These are phyloP conservation scores for Aplochiton taeniatus DNA, from an alignment of 2,797 vertebrate genomes.

Conservation along the genomic window DNA sequence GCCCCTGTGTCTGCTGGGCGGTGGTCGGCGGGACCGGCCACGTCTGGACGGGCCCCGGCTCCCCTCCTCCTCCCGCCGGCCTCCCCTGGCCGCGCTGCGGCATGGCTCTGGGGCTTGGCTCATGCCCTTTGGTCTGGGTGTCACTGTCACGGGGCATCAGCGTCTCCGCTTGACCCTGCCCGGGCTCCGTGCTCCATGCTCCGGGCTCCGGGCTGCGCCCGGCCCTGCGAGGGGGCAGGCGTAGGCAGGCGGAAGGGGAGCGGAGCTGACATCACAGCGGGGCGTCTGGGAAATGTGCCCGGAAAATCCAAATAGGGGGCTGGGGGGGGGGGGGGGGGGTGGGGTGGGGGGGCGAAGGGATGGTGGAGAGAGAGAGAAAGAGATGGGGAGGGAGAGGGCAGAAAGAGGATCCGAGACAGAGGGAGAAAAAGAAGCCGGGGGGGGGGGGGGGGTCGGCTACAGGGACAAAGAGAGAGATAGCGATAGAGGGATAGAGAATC, in stretches of 20 bases:
- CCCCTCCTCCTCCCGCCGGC: conserved; percentile 1
- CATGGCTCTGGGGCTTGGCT: conserved; percentile 49
- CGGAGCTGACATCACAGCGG: conserved; percentile 68
- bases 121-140: conserved; percentile 61
- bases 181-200: too few species aligned
- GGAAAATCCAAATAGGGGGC: conserved; percentile 43
- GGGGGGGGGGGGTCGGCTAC: too few species aligned
- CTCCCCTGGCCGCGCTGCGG: conserved; percentile 18
- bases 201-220: too few species aligned
- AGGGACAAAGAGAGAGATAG: conserved; percentile 15
- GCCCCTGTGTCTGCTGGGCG: not conserved
- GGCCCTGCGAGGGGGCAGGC: conserved; percentile 46
- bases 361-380: conserved; percentile 14
- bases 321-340: not conserved
- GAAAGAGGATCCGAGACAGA: conserved; percentile 11
- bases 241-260: conserved; percentile 57
- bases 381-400: conserved; percentile 19
- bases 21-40: not conserved
- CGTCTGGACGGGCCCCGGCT: conserved; percentile 8
- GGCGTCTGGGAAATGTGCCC: conserved; percentile 63
- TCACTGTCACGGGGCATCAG: conserved; percentile 72
- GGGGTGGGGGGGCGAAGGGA: conserved; percentile 8
- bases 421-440: conserved; percentile 43
- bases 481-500: conserved; percentile 3
- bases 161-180: conserved; percentile 21